Evolutionary conservation across 2,797 vertebrate species (phyloP).

Genomic region (Brachyrhaphis roseni): DNA sequence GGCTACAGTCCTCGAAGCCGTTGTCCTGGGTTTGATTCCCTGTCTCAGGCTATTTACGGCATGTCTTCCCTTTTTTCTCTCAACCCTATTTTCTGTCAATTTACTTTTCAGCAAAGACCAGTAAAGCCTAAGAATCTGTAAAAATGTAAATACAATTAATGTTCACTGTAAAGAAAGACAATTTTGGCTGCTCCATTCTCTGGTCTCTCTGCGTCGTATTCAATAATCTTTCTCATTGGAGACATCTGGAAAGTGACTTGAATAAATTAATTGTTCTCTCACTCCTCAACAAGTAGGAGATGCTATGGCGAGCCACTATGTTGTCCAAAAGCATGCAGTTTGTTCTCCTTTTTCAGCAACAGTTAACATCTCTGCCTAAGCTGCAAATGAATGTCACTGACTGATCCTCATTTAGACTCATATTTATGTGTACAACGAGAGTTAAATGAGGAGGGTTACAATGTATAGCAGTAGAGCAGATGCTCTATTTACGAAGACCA

Average conservation of each 20-base stretch:
- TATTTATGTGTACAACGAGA: neutral
- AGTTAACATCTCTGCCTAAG: neutral
- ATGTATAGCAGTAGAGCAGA: neutral
- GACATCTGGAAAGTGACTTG: neutral
- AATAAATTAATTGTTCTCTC: neutral
- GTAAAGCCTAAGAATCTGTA: neutral
- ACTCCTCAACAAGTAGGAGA: neutral
- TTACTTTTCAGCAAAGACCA: neutral
- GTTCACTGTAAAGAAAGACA: neutral
- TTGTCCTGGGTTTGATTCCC: neutral
- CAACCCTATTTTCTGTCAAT: neutral
- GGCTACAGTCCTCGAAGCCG: neutral
- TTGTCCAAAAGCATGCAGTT: neutral
- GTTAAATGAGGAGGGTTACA: neutral
- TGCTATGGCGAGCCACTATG: neutral
- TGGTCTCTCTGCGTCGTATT: neutral
- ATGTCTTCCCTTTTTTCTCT: neutral
- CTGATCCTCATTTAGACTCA: neutral
- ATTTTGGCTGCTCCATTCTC: neutral
- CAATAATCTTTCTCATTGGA: neutral
- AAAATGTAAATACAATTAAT: neutral
- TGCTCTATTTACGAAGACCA: neutral
- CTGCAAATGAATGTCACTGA: neutral
- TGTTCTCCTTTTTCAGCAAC: neutral
- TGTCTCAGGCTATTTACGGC: neutral